phyloP scores from a whole-genome alignment of 2,113 vertebrate species.

The Epinephelus fuscoguttatus region DNA sequence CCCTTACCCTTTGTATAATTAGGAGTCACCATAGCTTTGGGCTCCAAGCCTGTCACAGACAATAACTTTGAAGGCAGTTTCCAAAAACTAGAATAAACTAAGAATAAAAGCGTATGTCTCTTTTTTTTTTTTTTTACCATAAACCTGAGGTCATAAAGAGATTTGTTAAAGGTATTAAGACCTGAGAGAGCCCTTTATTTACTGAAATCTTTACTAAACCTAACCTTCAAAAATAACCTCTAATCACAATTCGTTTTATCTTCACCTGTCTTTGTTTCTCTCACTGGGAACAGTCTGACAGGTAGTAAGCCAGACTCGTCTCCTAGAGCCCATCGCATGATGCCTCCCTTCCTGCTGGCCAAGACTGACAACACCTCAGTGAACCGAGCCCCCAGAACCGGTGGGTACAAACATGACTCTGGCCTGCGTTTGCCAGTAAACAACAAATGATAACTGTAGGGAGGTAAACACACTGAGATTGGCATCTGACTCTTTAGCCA shows the following conservation, averaged over 20 bases:
- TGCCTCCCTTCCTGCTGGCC: conserved; percentile 90
- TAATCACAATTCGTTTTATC: neutral
- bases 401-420: conserved; percentile 70
- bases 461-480: too few species aligned
- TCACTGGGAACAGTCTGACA: conserved; percentile 85
- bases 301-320: conserved; percentile 91
- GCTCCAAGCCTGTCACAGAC: neutral
- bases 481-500: neutral
- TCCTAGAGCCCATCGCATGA: conserved; percentile 90
- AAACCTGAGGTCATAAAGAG: neutral
- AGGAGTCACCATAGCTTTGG: conserved; percentile 15
- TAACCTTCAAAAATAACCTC: neutral
- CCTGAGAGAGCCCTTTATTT: neutral
- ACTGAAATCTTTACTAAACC: neutral
- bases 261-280: conserved; percentile 29
- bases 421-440: neutral
- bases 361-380: conserved; percentile 82
- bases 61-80: conserved; percentile 5
- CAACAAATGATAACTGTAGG: too few species aligned
- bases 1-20: neutral
- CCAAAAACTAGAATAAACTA: neutral
- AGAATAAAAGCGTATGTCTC: neutral
- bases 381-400: conserved; percentile 85
- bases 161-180: neutral
- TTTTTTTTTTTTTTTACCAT: neutral